These are phyloP conservation scores for Hippocampus zosterae DNA, from an alignment of 2,113 vertebrate genomes.

Conservation along the genomic window DNA sequence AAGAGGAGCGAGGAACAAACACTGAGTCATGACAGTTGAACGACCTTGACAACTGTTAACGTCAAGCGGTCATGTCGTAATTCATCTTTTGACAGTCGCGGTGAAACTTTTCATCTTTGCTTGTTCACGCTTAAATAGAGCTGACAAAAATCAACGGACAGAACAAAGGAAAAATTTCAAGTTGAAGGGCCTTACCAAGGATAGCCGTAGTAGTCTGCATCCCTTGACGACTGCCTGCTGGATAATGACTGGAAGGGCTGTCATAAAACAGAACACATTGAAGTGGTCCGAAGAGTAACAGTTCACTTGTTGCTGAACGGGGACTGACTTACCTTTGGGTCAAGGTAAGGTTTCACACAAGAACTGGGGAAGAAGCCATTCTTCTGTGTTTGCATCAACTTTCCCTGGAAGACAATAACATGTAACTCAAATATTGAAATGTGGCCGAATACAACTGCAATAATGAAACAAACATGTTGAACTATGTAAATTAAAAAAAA, in stretches of 20 bases:
- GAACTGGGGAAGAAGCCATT: conserved; percentile 90
- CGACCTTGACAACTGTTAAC: conserved; percentile 7
- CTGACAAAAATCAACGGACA: neutral
- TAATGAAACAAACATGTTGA: too few relatives aligned
- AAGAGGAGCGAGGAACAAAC: conserved; percentile 3
- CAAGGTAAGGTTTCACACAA: conserved; percentile 89
- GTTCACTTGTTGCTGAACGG: neutral
- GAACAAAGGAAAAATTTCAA: neutral
- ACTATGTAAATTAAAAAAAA: too few relatives aligned
- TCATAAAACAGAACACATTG: neutral
- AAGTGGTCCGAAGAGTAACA: neutral
- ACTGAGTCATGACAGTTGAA: neutral
- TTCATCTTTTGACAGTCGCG: conserved; percentile 18
- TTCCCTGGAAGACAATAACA: conserved; percentile 73
- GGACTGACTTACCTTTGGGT: conserved; percentile 76
- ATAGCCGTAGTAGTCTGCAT: conserved; percentile 85
- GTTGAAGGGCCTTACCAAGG: conserved; percentile 79
- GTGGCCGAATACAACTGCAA: neutral
- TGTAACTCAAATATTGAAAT: neutral
- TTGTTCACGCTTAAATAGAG: conserved; percentile 12
- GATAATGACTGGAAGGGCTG: conserved; percentile 77
- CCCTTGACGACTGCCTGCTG: conserved; percentile 80
- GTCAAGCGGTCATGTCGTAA: conserved; percentile 24
- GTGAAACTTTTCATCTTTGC: neutral
- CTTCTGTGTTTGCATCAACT: conserved; percentile 84